phyloP scores from a whole-genome alignment of 2,888 invertebrate species.

The Empis livida region DNA sequence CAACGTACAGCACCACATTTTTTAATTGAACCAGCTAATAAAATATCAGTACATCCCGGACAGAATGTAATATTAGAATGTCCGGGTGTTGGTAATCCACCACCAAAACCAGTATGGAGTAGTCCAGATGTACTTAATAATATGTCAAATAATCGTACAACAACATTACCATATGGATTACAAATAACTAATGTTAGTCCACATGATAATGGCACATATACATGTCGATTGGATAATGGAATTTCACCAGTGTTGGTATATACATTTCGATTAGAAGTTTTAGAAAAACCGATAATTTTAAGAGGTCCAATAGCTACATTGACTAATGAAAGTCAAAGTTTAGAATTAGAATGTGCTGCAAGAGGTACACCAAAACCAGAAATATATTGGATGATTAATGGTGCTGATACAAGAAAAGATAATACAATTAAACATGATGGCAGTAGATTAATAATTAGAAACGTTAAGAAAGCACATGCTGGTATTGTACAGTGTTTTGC shows the following conservation, averaged over 20 bases:
- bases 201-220: slow-evolving; percentile 62
- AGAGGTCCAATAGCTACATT: slow-evolving; percentile 34
- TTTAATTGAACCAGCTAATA: slow-evolving; percentile 33
- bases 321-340: slow-evolving; percentile 40
- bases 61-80: slow-evolving; percentile 58
- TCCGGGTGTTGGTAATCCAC: slow-evolving; percentile 53
- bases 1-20: slow-evolving; percentile 31
- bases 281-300: slow-evolving; percentile 38
- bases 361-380: slow-evolving; percentile 62
- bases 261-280: slow-evolving; percentile 40
- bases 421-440: slow-evolving; percentile 37
- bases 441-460: slow-evolving; percentile 46
- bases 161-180: slow-evolving; percentile 43
- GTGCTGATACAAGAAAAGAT: slow-evolving; percentile 51
- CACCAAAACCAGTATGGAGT: slow-evolving; percentile 52
- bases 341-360: slow-evolving; percentile 44
- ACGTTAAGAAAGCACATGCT: slow-evolving; percentile 71
- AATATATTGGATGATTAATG: slow-evolving; percentile 77
- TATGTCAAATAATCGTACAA: slow-evolving; percentile 40
- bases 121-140: slow-evolving; percentile 41
- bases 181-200: slow-evolving; percentile 44
- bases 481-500: slow-evolving; percentile 87
- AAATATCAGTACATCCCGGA: slow-evolving; percentile 39
- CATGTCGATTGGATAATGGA: slow-evolving; percentile 59
- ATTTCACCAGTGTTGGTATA: slow-evolving; percentile 40